These are phyloP conservation scores for Turdus rufiventris DNA, from an alignment of 2,113 vertebrate genomes.

Conservation along the genomic window DNA sequence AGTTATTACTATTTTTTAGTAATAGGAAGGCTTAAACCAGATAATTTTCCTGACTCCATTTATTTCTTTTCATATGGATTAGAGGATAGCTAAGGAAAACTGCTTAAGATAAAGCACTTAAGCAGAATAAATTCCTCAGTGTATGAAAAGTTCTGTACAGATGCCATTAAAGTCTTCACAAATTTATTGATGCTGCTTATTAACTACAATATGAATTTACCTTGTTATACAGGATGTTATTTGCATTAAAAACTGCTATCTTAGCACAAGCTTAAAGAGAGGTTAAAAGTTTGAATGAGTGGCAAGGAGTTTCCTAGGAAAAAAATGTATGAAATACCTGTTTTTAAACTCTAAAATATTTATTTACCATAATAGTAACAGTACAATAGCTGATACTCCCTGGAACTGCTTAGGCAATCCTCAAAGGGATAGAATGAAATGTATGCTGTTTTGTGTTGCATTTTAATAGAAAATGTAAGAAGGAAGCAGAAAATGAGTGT, in stretches of 20 bases:
- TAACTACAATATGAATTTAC: slow-evolving; percentile 49
- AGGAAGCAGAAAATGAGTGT: slow-evolving; percentile 71
- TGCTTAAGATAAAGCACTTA: slow-evolving; percentile 18
- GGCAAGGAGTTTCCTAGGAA: neutral
- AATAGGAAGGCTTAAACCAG: neutral
- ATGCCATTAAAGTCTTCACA: slow-evolving; percentile 31
- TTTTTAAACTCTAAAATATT: slow-evolving; percentile 69
- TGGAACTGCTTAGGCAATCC: slow-evolving; percentile 58
- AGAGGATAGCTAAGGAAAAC: neutral
- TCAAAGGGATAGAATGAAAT: slow-evolving; percentile 66
- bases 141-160: neutral
- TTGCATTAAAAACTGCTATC: slow-evolving; percentile 43
- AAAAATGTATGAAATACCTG: slow-evolving; percentile 40
- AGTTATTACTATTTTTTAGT: neutral
- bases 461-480: slow-evolving; percentile 68
- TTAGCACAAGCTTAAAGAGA: slow-evolving; percentile 37
- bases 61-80: neutral
- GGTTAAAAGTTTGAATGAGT: slow-evolving; percentile 57
- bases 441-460: slow-evolving; percentile 67
- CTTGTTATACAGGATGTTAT: slow-evolving; percentile 13
- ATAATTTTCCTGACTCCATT: neutral
- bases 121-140: slow-evolving; percentile 13
- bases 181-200: slow-evolving; percentile 55
- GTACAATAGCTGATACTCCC: slow-evolving; percentile 61
- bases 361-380: slow-evolving; percentile 64